These are phyloP conservation scores for Amblyopsis rosae DNA, from an alignment of 2,113 vertebrate genomes.

Conservation along the genomic window DNA sequence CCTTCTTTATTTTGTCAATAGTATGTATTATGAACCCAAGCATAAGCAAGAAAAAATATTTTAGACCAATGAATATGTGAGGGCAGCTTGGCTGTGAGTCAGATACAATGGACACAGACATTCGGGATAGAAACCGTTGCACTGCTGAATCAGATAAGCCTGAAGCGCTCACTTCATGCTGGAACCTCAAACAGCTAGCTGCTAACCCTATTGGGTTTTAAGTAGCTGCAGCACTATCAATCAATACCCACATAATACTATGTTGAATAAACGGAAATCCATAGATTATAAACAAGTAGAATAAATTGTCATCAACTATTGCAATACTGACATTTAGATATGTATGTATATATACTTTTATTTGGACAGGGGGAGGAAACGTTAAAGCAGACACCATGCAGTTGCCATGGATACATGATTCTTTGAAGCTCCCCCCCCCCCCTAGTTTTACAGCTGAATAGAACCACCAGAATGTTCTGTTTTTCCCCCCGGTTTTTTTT, in stretches of 20 bases:
- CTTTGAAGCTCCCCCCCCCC: slow-evolving; percentile 65
- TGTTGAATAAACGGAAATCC: background rate
- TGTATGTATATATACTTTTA: slow-evolving; percentile 43
- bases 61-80: background rate
- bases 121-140: slow-evolving; percentile 11
- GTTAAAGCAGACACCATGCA: slow-evolving; percentile 63
- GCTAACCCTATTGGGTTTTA: slow-evolving; percentile 53
- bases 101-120: slow-evolving; percentile 15
- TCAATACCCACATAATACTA: slow-evolving; percentile 51
- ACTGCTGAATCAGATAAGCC: slow-evolving; percentile 28
- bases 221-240: slow-evolving; percentile 38
- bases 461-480: slow-evolving; percentile 64
- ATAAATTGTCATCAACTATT: slow-evolving; percentile 26
- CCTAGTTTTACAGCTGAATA: slow-evolving; percentile 65
- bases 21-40: background rate
- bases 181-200: slow-evolving; percentile 29
- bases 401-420: slow-evolving; percentile 77
- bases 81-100: background rate
- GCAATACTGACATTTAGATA: slow-evolving; percentile 32
- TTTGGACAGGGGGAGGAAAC: slow-evolving; percentile 31
- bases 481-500: slow-evolving; percentile 14
- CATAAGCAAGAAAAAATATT: background rate
- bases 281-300: background rate
- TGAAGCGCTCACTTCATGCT: slow-evolving; percentile 40
- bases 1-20: too few species aligned